Percentiles rank a stretch among this genome's conserved stretches.
These are phyloP conservation scores for Lypha dubia DNA, from an alignment of 2,888 invertebrate genomes.

Conservation along the genomic window DNA sequence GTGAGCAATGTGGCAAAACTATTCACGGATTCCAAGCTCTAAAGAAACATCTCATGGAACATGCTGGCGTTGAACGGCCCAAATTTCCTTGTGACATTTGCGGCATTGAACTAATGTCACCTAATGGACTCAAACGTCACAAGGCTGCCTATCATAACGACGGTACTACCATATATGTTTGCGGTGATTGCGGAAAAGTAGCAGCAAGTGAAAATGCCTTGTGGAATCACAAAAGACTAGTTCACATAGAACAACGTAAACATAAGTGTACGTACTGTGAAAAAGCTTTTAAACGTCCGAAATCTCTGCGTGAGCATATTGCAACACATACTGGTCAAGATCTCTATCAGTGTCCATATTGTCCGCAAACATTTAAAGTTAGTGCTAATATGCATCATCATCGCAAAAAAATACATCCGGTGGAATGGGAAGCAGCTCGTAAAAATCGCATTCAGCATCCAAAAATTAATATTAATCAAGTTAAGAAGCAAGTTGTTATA, in stretches of 20 bases:
- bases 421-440: slow-evolving; percentile 75
- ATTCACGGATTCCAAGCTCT: slow-evolving; percentile 69
- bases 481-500: slow-evolving; percentile 71
- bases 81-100: slow-evolving; percentile 73
- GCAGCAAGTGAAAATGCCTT: slow-evolving; percentile 73
- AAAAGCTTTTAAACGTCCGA: slow-evolving; percentile 75
- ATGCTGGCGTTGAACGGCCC: slow-evolving; percentile 68
- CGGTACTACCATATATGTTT: slow-evolving; percentile 70
- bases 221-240: slow-evolving; percentile 74
- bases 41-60: slow-evolving; percentile 70
- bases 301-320: slow-evolving; percentile 75
- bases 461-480: slow-evolving; percentile 67
- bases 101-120: slow-evolving; percentile 71
- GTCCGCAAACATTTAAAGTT: slow-evolving; percentile 77
- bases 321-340: slow-evolving; percentile 77
- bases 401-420: slow-evolving; percentile 76
- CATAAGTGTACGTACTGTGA: slow-evolving; percentile 75
- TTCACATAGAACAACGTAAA: slow-evolving; percentile 74
- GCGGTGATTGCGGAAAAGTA: slow-evolving; percentile 75
- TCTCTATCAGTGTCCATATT: slow-evolving; percentile 76
- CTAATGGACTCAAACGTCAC: slow-evolving; percentile 73
- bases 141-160: slow-evolving; percentile 74
- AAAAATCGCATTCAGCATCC: slow-evolving; percentile 61
- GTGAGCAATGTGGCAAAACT: slow-evolving; percentile 73
- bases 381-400: slow-evolving; percentile 78